Conservation (phyloP, 2,888 invertebrate species). For the Embidobia sp. region DNA sequence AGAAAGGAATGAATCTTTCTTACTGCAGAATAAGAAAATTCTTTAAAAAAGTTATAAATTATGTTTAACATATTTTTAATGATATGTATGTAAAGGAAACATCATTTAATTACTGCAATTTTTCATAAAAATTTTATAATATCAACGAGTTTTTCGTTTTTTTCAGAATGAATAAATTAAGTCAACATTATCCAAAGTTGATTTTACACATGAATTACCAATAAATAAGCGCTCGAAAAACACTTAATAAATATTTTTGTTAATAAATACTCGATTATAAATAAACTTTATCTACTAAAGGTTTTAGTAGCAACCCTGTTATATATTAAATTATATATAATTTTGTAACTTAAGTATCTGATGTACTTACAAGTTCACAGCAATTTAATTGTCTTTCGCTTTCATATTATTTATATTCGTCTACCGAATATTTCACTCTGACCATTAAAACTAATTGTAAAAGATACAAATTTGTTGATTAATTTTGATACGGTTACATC, state of each 20-base stretch:
- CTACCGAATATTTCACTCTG: not conserved
- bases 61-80: too few relatives aligned
- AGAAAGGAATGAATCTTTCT: too few relatives aligned
- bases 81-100: too few relatives aligned
- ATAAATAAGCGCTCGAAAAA: slow-evolving; percentile 20
- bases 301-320: slow-evolving; percentile 39
- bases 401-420: slow-evolving; percentile 37
- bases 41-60: too few relatives aligned
- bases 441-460: too few relatives aligned
- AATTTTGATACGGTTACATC: too few relatives aligned
- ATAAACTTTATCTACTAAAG: slow-evolving; percentile 4
- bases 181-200: too few relatives aligned
- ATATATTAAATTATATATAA: too few relatives aligned
- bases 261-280: slow-evolving; percentile 25
- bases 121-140: too few relatives aligned
- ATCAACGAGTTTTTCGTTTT: not conserved
- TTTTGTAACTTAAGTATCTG: slow-evolving; percentile 38
- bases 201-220: not conserved
- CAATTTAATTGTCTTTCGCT: slow-evolving; percentile 61
- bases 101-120: too few relatives aligned
- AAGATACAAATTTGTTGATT: not conserved
- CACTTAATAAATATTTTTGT: not conserved
- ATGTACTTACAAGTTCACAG: slow-evolving; percentile 44
- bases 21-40: too few relatives aligned
- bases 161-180: too few relatives aligned